phyloP scores from a whole-genome alignment of 2,797 vertebrate species.

The Acipenser oxyrinchus region DNA sequence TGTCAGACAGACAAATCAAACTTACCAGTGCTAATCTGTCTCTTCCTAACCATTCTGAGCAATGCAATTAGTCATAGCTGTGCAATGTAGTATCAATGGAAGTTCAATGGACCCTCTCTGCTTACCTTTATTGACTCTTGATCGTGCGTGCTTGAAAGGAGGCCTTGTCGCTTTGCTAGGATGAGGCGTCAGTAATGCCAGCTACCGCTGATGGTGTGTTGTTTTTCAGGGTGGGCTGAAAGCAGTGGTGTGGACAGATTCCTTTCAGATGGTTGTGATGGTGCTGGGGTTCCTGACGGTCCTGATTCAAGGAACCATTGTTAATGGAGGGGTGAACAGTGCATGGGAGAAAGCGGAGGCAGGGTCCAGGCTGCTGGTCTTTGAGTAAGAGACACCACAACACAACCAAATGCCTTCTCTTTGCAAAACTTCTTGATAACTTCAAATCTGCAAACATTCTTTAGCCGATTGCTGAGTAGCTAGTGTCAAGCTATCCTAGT shows the following conservation, averaged over 20 bases:
- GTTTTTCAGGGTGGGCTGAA: conserved; percentile 63
- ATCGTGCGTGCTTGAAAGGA: conserved; percentile 22
- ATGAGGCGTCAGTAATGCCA: neutral
- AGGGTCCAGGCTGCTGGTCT: conserved; percentile 57
- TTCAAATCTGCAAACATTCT: neutral
- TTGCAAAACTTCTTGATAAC: neutral
- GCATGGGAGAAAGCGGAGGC: conserved; percentile 56
- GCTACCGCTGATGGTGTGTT: conserved; percentile 22
- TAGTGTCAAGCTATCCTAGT: too few relatives aligned
- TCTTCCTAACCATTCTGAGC: too few relatives aligned
- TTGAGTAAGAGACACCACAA: conserved; percentile 51
- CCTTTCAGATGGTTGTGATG: conserved; percentile 79
- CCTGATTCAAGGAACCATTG: conserved; percentile 57
- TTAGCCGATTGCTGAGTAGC: too few relatives aligned
- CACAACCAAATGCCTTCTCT: too few relatives aligned
- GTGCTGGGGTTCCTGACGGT: conserved; percentile 63
- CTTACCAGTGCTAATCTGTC: too few relatives aligned
- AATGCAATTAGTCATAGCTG: too few relatives aligned
- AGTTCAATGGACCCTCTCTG: too few relatives aligned
- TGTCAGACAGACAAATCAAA: too few relatives aligned
- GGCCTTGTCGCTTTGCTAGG: neutral
- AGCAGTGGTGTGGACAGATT: conserved; percentile 78
- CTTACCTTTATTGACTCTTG: neutral
- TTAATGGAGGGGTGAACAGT: conserved; percentile 45
- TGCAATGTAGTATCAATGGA: too few relatives aligned